Evolutionary conservation across 2,888 invertebrate species (phyloP), one percentile per base, ranked within the genome.

Genomic region (Mesorhabditis sp.): DNA sequence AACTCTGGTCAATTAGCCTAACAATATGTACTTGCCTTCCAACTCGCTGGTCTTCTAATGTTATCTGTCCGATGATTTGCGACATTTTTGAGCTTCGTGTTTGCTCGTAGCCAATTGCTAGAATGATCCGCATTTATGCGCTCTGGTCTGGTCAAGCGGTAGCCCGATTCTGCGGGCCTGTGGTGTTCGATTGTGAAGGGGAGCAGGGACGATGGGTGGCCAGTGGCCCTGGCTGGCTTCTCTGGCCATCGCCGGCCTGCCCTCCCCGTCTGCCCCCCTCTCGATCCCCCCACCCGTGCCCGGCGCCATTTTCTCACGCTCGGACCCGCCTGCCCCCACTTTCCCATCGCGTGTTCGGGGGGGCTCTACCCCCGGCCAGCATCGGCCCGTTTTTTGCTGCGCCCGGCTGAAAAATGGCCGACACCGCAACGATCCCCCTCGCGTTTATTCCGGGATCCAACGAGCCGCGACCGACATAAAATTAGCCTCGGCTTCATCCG

Each of bases 361-460:
- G 28, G 28, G 28, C 28, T 28, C 28, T 1, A 28, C 28, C 28
- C 28, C 28, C 28, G 28, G 28, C 28, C 28, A 28, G 28, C 28
- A 28, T 28, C 28, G 28, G 28, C 28, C 28, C 28, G 28, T 28
- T 28, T 28, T 28, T 28, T 28, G 28, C 28, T 28, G 28, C 28
- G 28, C 28, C 28, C 28, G 28, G 28, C 28, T 66, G 4, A 62
- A 28, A 44, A 65, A 45, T 28, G 42, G 6, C 6, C 28, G 15
- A 13, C 28, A 62, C 72, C 72, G 41, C 76, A 74, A 61, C 76
- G 68, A 44, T 70, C 74, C 63, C 76, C 76, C 63, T 74, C 70
- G 13, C 72, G 67, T 58, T 58, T 58, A 58, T 58, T n/a, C 58
- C 58, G 67, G 66, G 68, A 70, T 61, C 72, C 74, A 13, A 66